phyloP scores from a whole-genome alignment of 2,888 invertebrate species.

The Orgyia antiqua region DNA sequence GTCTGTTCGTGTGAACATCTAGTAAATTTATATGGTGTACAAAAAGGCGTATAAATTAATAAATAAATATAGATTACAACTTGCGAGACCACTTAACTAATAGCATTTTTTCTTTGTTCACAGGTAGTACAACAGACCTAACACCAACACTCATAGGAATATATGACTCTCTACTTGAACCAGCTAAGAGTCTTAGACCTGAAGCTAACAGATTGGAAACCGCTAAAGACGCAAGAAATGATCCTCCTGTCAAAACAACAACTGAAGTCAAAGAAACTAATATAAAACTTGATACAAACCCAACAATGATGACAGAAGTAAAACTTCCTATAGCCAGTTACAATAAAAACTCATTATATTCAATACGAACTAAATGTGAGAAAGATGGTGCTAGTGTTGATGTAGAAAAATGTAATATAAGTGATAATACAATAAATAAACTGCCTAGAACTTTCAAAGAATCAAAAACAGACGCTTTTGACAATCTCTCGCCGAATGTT shows the following conservation, averaged over 20 bases:
- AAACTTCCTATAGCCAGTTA: constrained; percentile 60
- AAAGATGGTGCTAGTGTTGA: constrained; percentile 52
- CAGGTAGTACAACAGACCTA: constrained; percentile 92
- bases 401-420: constrained; percentile 43
- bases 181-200: constrained; percentile 52
- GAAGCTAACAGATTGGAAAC: constrained; percentile 51
- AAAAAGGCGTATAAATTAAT: too few species aligned
- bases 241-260: constrained; percentile 52
- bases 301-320: constrained; percentile 54
- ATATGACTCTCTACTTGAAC: constrained; percentile 87
- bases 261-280: constrained; percentile 34
- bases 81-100: too few species aligned
- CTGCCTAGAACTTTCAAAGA: constrained; percentile 59
- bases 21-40: too few species aligned
- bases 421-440: constrained; percentile 46
- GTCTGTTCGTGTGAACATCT: too few species aligned
- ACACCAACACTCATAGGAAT: constrained; percentile 91
- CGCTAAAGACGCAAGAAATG: constrained; percentile 72
- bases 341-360: constrained; percentile 65
- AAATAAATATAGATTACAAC: too few species aligned
- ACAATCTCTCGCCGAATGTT: constrained; percentile 79
- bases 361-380: constrained; percentile 65
- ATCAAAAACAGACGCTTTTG: constrained; percentile 59
- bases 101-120: constrained; percentile 48
- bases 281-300: constrained; percentile 31